A percentile compares a stretch with the other conserved stretches of the same genome.
phyloP scores from a whole-genome alignment of 1,140 invertebrate species.

The Hyposmocoma kahamanoa region DNA sequence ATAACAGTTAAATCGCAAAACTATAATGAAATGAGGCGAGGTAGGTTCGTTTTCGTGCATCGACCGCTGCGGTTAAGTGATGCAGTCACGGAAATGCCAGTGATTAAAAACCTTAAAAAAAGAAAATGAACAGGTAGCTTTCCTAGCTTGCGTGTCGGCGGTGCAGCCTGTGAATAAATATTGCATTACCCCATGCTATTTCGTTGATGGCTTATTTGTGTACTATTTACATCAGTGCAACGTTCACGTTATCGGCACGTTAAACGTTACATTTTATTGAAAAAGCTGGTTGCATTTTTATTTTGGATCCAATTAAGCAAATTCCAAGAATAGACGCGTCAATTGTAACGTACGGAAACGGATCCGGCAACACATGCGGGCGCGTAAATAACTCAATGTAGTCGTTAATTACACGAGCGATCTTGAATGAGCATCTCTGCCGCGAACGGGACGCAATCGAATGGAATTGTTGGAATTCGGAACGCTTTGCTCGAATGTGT shows the following conservation, averaged over 20 bases:
- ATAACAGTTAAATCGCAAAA: constrained; percentile 21
- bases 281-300: neutral
- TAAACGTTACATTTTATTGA: too few species aligned
- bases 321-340: constrained; percentile 14
- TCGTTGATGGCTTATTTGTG: neutral
- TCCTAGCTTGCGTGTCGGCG: neutral
- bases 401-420: constrained; percentile 49
- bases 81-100: constrained; percentile 51
- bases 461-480: constrained; percentile 16
- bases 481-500: constrained; percentile 12
- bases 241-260: too few species aligned
- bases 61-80: constrained; percentile 35
- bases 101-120: constrained; percentile 51
- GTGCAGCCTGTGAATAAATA: neutral
- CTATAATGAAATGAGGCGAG: constrained; percentile 39
- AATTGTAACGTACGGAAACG: constrained; percentile 30
- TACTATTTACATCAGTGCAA: too few species aligned
- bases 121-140: constrained; percentile 32
- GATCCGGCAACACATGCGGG: constrained; percentile 58
- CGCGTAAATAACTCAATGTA: constrained; percentile 65
- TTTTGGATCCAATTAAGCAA: neutral
- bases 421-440: constrained; percentile 25
- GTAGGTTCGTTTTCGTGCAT: constrained; percentile 29
- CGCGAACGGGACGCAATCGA: constrained; percentile 29
- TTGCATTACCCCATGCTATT: neutral